These are phyloP conservation scores for Calycopis cecrops DNA, from an alignment of 1,140 invertebrate species.

Conservation along the genomic window DNA sequence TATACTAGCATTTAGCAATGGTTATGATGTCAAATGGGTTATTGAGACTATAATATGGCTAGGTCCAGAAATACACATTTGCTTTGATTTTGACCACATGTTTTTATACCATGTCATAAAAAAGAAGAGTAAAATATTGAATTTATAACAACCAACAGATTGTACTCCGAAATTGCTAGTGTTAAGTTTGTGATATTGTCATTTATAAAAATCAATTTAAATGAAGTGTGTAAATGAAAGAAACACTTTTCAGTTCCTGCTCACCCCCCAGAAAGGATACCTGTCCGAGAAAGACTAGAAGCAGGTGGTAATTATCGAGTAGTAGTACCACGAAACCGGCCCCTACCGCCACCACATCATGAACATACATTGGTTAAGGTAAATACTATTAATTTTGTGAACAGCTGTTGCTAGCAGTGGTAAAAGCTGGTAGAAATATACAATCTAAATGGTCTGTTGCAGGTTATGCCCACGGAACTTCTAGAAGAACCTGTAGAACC, in stretches of 20 bases:
- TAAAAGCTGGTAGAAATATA: neutral
- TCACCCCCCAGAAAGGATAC: slow-evolving; percentile 14
- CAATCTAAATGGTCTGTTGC: neutral
- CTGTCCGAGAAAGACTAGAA: slow-evolving; percentile 7
- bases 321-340: slow-evolving; percentile 38
- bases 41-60: too few species aligned
- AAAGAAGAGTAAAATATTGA: too few species aligned
- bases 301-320: slow-evolving; percentile 28
- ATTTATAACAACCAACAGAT: too few species aligned
- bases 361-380: slow-evolving; percentile 70
- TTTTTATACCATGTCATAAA: too few species aligned
- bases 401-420: neutral
- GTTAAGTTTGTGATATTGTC: too few species aligned
- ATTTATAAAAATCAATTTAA: too few species aligned
- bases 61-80: too few species aligned
- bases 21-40: too few species aligned
- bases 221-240: neutral
- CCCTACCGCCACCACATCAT: slow-evolving; percentile 38
- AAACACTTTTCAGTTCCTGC: slow-evolving; percentile 13
- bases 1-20: too few species aligned
- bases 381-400: slow-evolving; percentile 3
- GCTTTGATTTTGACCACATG: too few species aligned
- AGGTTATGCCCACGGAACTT: slow-evolving; percentile 68
- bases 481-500: slow-evolving; percentile 64
- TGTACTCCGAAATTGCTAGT: too few species aligned